Evolutionary conservation across 2,888 invertebrate species (phyloP), one percentile per base, ranked within the genome.

Genomic region (Melanchra persicariae): DNA sequence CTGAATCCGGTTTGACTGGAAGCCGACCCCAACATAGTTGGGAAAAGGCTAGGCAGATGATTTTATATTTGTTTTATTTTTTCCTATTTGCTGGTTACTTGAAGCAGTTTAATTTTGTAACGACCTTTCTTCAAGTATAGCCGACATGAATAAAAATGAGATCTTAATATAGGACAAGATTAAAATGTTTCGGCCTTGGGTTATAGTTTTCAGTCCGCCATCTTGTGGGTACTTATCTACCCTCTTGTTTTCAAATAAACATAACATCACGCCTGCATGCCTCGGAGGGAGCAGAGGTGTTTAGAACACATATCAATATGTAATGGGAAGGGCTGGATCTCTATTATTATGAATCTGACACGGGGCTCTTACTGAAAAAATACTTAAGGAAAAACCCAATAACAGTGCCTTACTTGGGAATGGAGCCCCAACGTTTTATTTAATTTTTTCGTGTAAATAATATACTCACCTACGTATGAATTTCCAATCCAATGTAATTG

Each of bases 261-360:
- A 19, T 40, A 30, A 40, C 9, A 12, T 40, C 17, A 64, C 10
- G 22, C 40, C 15, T 22, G 6, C 22, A 15, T 51, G 30, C 9
- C 12, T 17, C 24, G 12, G n/a, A 62, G 66, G 34, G 24, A 26
- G 17, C 47, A 37, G n/a, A 37, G 47, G 34, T 10, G 10, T 62
- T 24, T 47, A 61, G 62, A 17, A 24, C 24, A 24, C 24, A 60
- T 64, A 19, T 59, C 30, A 26, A 61, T 65, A 24, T 2, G 17
- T n/a, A 19, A 19, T 19, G 43, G 19, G 19, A 10, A 30, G 9
- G 45, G 26, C 2, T 15, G n/a, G 30, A 1, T n/a, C 5, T 45
- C 8, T 45, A 45, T n/a, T 47, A 59, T 58, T 19, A 58, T 8
- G 24, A 37, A 10, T 10, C 19, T 10, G 7, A 3, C 24, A 40